Conservation (phyloP, 2,113 vertebrate species). For the Caretta caretta region DNA sequence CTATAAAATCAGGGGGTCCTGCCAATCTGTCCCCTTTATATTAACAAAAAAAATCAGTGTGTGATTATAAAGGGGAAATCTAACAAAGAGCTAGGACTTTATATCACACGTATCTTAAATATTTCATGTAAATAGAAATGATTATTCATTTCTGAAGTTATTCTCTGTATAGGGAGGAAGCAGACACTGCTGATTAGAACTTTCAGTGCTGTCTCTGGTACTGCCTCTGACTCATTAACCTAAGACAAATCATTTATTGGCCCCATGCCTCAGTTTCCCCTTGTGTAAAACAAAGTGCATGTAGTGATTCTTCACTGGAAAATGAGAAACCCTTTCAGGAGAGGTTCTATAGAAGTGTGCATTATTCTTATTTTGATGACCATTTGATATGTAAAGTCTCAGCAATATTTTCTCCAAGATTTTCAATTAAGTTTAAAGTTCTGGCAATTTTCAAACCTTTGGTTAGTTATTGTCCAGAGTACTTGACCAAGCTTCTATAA, state of each 20-base stretch:
- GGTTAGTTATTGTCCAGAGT: not conserved
- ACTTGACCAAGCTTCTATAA: not conserved
- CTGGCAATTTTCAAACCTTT: not conserved
- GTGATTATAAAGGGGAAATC: not conserved
- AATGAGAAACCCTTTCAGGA: not conserved
- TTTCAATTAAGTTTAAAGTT: not conserved
- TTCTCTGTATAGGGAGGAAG: not conserved
- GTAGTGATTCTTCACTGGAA: not conserved
- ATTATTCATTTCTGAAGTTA: not conserved
- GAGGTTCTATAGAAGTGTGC: not conserved
- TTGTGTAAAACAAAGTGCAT: too few species aligned
- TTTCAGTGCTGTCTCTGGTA: not conserved
- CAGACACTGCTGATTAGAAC: not conserved
- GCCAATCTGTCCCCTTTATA: not conserved
- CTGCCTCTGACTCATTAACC: not conserved
- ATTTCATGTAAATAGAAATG: not conserved
- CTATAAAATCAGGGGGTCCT: not conserved
- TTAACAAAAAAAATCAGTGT: not conserved
- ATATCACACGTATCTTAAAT: not conserved
- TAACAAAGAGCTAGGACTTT: not conserved
- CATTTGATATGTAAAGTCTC: not conserved
- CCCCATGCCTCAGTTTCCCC: not conserved
- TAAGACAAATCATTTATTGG: not conserved
- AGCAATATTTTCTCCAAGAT: not conserved
- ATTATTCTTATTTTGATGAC: not conserved